Conservation (phyloP, 2,888 invertebrate species). For the Yponomeuta evonymella region DNA sequence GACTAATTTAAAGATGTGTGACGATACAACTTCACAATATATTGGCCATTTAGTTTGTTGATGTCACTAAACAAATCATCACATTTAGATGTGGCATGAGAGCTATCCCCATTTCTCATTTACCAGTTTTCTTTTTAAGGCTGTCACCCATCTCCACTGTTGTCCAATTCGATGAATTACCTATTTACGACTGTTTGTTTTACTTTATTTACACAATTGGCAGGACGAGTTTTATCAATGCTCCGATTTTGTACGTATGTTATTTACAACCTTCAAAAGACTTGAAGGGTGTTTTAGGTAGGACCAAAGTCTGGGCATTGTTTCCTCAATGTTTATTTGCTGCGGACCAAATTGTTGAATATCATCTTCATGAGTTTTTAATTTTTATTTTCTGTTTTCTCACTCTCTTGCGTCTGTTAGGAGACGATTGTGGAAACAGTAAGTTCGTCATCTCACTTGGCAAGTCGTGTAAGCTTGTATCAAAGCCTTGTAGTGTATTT, state of each 20-base stretch:
- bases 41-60: not conserved
- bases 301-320: not conserved
- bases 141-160: conserved; percentile 17
- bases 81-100: conserved; percentile 32
- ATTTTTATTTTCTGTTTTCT: conserved; percentile 63
- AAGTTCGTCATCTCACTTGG: conserved; percentile 65
- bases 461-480: conserved; percentile 65
- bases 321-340: not conserved
- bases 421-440: conserved; percentile 76
- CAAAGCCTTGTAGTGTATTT: conserved; percentile 43
- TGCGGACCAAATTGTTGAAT: not conserved
- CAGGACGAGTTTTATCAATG: conserved; percentile 23
- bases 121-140: conserved; percentile 26
- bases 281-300: no score
- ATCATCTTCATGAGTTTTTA: conserved; percentile 29
- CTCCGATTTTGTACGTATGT: not conserved
- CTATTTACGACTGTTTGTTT: conserved; percentile 22
- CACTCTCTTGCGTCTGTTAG: conserved; percentile 74
- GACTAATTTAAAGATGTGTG: not conserved
- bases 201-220: conserved; percentile 43
- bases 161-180: not conserved
- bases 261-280: not conserved
- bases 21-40: conserved; percentile 10
- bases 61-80: not conserved
- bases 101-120: conserved; percentile 24